phyloP scores from a whole-genome alignment of 2,888 invertebrate genomes.

The Teinopalpus imperialis region DNA sequence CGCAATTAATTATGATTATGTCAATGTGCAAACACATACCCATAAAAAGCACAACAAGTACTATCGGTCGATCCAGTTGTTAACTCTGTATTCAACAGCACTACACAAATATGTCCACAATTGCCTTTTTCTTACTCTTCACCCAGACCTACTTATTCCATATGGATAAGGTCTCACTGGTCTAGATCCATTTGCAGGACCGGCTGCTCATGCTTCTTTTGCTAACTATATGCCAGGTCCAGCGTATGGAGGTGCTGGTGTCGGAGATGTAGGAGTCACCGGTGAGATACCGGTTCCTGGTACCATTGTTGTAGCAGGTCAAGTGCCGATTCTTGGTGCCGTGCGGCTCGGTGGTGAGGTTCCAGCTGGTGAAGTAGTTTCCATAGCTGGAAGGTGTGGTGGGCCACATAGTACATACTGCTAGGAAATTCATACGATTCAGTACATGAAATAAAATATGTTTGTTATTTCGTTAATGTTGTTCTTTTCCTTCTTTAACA shows the following conservation, averaged over 20 bases:
- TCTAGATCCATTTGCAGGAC: not conserved
- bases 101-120: constrained; percentile 29
- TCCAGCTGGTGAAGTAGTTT: not conserved
- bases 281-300: constrained; percentile 41
- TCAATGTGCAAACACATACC: no score
- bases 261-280: constrained; percentile 31
- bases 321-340: no score
- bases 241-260: constrained; percentile 32
- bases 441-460: no score
- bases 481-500: no score
- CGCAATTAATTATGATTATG: no score
- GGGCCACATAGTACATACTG: no score
- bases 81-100: no score
- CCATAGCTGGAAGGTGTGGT: not conserved
- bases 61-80: no score
- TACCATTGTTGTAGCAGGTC: constrained; percentile 31
- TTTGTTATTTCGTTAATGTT: no score
- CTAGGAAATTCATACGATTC: no score
- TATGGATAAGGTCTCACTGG: constrained; percentile 1
- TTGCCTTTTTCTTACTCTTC: constrained; percentile 28
- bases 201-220: not conserved
- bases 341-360: not conserved
- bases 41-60: no score
- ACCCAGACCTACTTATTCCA: constrained; percentile 32
- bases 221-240: not conserved